Evolutionary conservation across 2,113 vertebrate genomes (phyloP), one percentile per base, ranked within the genome.

Genomic region (Tetrax tetrax): DNA sequence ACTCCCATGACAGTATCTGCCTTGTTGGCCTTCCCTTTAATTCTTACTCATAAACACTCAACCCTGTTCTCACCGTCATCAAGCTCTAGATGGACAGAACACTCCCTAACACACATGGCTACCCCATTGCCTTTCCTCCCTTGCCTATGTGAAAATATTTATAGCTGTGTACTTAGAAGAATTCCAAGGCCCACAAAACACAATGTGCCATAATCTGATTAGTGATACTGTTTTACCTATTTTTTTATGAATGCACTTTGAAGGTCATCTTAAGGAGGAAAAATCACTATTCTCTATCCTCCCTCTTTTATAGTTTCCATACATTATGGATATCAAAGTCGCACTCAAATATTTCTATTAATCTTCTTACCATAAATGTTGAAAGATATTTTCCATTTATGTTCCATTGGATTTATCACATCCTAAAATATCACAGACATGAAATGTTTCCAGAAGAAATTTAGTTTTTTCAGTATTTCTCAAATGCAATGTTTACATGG

Each of bases 161-260:
- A 57, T 24, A 53, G 7, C 1, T 7, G 23, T 37, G 53, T 15
- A 53, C 7, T 29, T 43, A 4, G 45, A 83, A 71, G 4, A 76
- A 38, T 38, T 38, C 48, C 8, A 66, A 50, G 29, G 28, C 1
- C 5, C 13, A 38, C 17, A 48, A 51, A 65, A 33, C 4, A 35
- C 7, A 56, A 16, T 25, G 3, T 2, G 69, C 2, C 17, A 7
- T 37, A 38, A 5, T 53, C 22, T 2, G 0, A 77, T 64, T 41
- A 84, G 6, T 68, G 3, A 77, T 45, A 27, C 1, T 8, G 1
- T 1, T 20, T 66, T 23, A 16, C 2, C 37, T 31, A 4, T 37
- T 37, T 61, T 68, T 74, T 61, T 16, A 25, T 65, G 17, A 90
- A 38, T 63, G 21, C 14, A 10, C 1, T 3, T 53, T n/a, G 8